These are phyloP conservation scores for Siphlonurus alternatus DNA, from an alignment of 2,888 invertebrate genomes.

Conservation along the genomic window DNA sequence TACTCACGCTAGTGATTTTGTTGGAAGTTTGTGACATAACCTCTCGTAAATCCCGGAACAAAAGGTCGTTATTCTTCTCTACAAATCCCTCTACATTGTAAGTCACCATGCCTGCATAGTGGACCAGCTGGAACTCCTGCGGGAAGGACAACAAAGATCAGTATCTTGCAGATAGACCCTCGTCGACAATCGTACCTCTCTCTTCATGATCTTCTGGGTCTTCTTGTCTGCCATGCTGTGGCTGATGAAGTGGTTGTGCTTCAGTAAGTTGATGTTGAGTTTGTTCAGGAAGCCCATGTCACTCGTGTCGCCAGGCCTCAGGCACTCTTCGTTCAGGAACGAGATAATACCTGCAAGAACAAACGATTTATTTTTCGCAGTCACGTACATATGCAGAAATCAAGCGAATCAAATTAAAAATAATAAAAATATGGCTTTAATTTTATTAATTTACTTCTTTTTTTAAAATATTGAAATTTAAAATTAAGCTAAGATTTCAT, in stretches of 20 bases:
- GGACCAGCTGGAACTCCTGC: constrained; percentile 74
- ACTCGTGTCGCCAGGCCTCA: constrained; percentile 72
- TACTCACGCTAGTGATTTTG: constrained; percentile 35
- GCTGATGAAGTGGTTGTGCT: constrained; percentile 68
- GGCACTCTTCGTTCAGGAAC: constrained; percentile 79
- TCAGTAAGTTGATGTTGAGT: constrained; percentile 50
- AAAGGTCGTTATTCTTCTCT: constrained; percentile 84
- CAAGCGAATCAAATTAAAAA: not conserved
- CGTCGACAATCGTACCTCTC: constrained; percentile 41
- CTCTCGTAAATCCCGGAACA: constrained; percentile 75
- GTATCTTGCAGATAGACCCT: not conserved
- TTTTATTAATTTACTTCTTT: no score
- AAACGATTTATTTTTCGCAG: not conserved
- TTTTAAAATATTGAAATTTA: no score
- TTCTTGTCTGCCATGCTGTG: constrained; percentile 60
- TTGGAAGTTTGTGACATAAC: constrained; percentile 59
- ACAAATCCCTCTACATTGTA: constrained; percentile 75
- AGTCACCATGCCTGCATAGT: constrained; percentile 87
- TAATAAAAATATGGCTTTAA: no score
- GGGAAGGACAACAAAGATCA: constrained; percentile 16
- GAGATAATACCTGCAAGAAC: constrained; percentile 51
- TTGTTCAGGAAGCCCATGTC: constrained; percentile 71
- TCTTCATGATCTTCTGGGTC: constrained; percentile 67
- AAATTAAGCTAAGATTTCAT: no score
- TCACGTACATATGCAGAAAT: not conserved